These are phyloP conservation scores for Microplitis demolitor DNA, from an alignment of 1,140 invertebrate species.

Conservation along the genomic window DNA sequence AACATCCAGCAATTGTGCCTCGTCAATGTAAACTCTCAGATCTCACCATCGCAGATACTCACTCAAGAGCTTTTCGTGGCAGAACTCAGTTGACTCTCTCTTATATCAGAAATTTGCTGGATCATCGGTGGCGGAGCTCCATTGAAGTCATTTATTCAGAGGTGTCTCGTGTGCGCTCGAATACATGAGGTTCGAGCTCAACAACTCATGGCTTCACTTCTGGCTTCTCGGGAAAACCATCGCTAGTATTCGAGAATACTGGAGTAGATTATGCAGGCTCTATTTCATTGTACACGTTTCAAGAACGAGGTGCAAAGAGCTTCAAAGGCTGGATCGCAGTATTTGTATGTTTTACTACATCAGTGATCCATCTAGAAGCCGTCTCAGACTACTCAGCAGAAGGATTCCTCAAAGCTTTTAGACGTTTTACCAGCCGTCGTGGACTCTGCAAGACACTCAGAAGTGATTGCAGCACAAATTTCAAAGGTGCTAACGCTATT, in stretches of 20 bases:
- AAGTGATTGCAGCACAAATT: too few relatives aligned
- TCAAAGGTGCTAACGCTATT: too few relatives aligned
- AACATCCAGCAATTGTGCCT: too few relatives aligned
- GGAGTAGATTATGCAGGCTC: conserved; percentile 44
- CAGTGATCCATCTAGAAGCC: conserved; percentile 29
- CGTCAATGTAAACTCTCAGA: too few relatives aligned
- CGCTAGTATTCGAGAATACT: background rate
- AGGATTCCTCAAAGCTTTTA: background rate
- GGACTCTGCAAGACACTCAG: too few relatives aligned
- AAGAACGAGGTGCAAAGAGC: conserved; percentile 32
- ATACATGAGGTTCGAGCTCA: too few relatives aligned
- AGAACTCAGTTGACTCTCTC: background rate
- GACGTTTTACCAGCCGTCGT: too few relatives aligned
- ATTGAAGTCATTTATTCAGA: conserved; percentile 28
- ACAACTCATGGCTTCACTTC: too few relatives aligned
- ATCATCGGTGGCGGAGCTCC: conserved; percentile 26
- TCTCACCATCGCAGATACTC: too few relatives aligned
- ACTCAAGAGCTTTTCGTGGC: background rate
- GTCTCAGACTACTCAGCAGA: conserved; percentile 36
- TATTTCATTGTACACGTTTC: conserved; percentile 36
- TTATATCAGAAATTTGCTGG: conserved; percentile 29
- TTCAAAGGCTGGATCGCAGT: conserved; percentile 18
- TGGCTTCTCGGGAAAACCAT: too few relatives aligned
- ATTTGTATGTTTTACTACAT: conserved; percentile 37
- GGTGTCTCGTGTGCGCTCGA: too few relatives aligned